Percentiles rank a stretch among this genome's conserved stretches.
Evolutionary conservation across 2,113 vertebrate species (phyloP).

Genomic region (Macquaria ambigua): DNA sequence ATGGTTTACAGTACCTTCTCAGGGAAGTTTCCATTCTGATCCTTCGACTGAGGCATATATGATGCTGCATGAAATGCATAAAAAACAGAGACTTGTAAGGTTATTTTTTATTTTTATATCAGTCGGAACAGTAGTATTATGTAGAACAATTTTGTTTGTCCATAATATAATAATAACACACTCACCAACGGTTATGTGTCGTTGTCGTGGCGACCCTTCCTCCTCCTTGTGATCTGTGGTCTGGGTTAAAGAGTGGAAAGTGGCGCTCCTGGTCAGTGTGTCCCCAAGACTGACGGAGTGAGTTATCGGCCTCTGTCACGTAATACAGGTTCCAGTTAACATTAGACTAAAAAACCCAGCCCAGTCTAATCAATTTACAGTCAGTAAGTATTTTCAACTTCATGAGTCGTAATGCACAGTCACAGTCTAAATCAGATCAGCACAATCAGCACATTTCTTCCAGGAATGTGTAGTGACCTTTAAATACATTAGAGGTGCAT

Average conservation of each 20-base stretch:
- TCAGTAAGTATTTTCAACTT: constrained; percentile 16
- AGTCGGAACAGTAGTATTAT: neutral
- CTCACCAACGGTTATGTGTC: constrained; percentile 70
- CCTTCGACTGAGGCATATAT: constrained; percentile 72
- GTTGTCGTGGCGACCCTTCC: constrained; percentile 47
- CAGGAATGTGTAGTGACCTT: constrained; percentile 39
- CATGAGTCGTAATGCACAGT: constrained; percentile 5
- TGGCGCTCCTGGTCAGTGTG: constrained; percentile 58
- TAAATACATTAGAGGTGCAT: constrained; percentile 37
- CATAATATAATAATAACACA: neutral
- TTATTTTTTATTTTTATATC: neutral
- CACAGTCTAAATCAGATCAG: constrained; percentile 51
- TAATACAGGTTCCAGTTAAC: constrained; percentile 37
- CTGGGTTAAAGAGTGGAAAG: constrained; percentile 55
- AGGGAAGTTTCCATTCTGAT: constrained; percentile 80
- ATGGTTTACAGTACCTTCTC: constrained; percentile 79
- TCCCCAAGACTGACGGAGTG: constrained; percentile 72
- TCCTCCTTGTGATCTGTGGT: constrained; percentile 53
- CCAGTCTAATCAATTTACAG: constrained; percentile 49
- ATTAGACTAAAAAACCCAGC: constrained; percentile 14
- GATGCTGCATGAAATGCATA: constrained; percentile 75
- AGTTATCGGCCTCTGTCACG: constrained; percentile 65
- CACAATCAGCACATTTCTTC: constrained; percentile 2
- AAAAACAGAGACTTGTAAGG: constrained; percentile 36
- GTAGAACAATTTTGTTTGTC: neutral